Evolutionary conservation across 2,888 invertebrate species (phyloP).

Genomic region (Melitaea athalia): DNA sequence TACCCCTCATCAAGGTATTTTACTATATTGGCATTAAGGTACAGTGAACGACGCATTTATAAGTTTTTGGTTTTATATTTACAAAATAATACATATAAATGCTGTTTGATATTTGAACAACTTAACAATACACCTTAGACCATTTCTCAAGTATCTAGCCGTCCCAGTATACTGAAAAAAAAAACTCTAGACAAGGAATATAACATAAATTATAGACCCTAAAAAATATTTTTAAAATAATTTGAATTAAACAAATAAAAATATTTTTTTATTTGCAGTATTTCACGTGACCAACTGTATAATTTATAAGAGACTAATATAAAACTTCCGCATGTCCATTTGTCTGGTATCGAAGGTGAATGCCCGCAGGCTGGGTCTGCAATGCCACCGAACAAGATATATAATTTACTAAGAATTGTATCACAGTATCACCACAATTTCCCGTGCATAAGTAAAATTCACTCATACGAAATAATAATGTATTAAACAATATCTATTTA

Average conservation of each 20-base stretch:
- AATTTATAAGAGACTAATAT: conserved; percentile 10
- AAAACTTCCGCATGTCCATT: conserved; percentile 46
- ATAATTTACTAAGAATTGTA: conserved; percentile 1
- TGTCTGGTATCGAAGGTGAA: conserved; percentile 59
- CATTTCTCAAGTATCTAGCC: no score
- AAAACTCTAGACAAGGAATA: no score
- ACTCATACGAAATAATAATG: background rate
- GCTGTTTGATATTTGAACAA: no score
- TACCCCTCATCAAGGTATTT: conserved; percentile 18
- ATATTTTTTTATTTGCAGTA: conserved; percentile 1
- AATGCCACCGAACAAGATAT: conserved; percentile 66
- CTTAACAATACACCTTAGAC: no score
- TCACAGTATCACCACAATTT: conserved; percentile 4
- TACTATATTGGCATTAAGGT: conserved; percentile 2
- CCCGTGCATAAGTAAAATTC: background rate
- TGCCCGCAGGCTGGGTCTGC: conserved; percentile 62
- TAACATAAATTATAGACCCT: no score
- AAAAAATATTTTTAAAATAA: no score
- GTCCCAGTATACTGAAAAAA: no score
- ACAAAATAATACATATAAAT: no score
- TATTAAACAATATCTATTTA: no score
- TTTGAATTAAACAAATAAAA: background rate
- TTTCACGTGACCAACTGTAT: conserved; percentile 15
- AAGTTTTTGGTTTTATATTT: background rate
- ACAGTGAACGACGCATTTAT: background rate